phyloP scores from a whole-genome alignment of 1,140 invertebrate genomes.

The Solenopsis invicta region DNA sequence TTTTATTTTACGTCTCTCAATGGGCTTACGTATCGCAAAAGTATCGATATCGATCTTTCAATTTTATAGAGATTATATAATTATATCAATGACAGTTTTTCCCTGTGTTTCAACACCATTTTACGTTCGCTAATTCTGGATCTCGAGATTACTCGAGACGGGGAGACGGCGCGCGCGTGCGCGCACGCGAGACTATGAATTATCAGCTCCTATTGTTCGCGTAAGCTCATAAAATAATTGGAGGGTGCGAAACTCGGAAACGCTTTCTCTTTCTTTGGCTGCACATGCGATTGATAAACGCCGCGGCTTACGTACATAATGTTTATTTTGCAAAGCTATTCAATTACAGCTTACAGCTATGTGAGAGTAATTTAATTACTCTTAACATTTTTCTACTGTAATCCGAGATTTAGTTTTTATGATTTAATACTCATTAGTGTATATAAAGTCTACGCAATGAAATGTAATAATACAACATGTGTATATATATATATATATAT shows the following conservation, averaged over 20 bases:
- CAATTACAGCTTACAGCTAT: constrained; percentile 35
- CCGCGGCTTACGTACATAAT: constrained; percentile 39
- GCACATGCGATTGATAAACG: constrained; percentile 56
- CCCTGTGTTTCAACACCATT: not conserved
- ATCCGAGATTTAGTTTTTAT: constrained; percentile 12
- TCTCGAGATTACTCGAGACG: constrained; percentile 69
- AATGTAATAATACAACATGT: not conserved
- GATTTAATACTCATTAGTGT: constrained; percentile 1
- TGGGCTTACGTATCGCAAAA: no score
- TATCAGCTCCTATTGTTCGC: constrained; percentile 84
- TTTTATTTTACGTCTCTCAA: no score
- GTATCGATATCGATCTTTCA: not conserved
- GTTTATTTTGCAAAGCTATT: constrained; percentile 47
- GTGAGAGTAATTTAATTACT: constrained; percentile 26
- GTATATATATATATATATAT: no score
- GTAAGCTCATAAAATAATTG: constrained; percentile 80
- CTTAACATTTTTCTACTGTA: constrained; percentile 7
- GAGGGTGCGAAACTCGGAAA: constrained; percentile 60
- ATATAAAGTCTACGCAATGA: not conserved
- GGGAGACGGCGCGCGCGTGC: no score
- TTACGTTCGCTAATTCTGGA: constrained; percentile 41
- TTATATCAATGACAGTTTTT: no score
- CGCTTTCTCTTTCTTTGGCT: constrained; percentile 58
- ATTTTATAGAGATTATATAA: no score
- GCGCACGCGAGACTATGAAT: constrained; percentile 82